These are phyloP conservation scores for Resseliella maxima DNA, from an alignment of 2,888 invertebrate species.

Conservation along the genomic window DNA sequence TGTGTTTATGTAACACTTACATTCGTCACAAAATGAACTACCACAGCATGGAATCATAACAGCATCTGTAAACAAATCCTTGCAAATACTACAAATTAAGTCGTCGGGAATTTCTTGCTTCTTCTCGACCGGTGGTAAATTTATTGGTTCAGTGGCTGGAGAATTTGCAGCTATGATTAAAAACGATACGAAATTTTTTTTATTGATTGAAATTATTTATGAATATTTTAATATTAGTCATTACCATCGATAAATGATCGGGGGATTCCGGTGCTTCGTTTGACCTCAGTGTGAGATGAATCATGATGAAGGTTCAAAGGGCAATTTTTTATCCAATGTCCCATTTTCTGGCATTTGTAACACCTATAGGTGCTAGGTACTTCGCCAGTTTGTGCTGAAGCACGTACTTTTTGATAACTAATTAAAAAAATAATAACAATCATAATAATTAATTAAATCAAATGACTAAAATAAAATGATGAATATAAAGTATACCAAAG, in stretches of 20 bases:
- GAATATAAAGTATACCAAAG: not conserved
- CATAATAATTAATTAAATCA: constrained; percentile 38
- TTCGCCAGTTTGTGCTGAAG: constrained; percentile 87
- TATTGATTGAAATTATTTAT: not conserved
- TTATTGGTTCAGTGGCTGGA: constrained; percentile 55
- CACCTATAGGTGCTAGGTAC: constrained; percentile 94
- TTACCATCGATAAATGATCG: constrained; percentile 94
- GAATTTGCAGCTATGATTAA: constrained; percentile 42
- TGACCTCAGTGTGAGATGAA: constrained; percentile 74
- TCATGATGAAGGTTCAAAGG: constrained; percentile 70
- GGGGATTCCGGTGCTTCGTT: constrained; percentile 97
- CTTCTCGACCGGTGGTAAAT: constrained; percentile 67
- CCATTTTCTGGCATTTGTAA: constrained; percentile 92
- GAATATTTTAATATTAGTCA: constrained; percentile 63
- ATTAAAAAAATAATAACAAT: constrained; percentile 66
- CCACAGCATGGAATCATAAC: constrained; percentile 99
- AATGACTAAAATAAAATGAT: not conserved
- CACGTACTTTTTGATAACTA: constrained; percentile 90
- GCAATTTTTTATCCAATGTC: constrained; percentile 98
- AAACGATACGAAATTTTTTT: not conserved
- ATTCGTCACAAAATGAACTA: constrained; percentile 98
- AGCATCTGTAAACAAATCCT: constrained; percentile 92
- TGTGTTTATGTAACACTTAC: constrained; percentile 71
- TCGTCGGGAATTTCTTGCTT: constrained; percentile 89
- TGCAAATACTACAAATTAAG: constrained; percentile 90